phyloP scores from a whole-genome alignment of 2,797 vertebrate species.

The Cuculus canorus region DNA sequence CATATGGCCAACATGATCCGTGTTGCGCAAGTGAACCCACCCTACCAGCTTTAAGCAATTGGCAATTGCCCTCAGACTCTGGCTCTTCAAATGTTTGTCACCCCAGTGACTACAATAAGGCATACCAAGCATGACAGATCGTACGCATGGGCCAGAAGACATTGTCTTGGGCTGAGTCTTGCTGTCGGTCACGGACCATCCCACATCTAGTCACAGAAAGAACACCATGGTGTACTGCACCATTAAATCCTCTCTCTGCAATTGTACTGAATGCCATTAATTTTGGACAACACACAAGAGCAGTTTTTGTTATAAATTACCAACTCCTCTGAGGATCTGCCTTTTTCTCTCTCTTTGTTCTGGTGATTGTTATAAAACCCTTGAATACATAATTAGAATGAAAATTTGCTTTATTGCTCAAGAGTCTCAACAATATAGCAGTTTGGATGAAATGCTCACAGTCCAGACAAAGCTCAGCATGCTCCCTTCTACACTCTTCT shows the following conservation, averaged over 20 bases:
- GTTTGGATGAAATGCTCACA: constrained; percentile 14
- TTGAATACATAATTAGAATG: constrained; percentile 54
- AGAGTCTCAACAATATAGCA: constrained; percentile 56
- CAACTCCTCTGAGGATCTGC: constrained; percentile 38
- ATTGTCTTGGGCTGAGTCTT: background rate
- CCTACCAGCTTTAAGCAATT: background rate
- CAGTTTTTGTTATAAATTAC: constrained; percentile 60
- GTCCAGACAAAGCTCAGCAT: background rate
- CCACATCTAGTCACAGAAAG: background rate
- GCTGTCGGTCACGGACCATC: background rate
- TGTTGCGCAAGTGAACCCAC: background rate
- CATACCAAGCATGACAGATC: background rate
- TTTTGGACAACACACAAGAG: constrained; percentile 37
- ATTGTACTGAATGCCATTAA: background rate
- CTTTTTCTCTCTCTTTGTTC: constrained; percentile 46
- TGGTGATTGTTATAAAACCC: constrained; percentile 63
- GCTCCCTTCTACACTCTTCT: background rate
- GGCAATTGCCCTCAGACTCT: background rate
- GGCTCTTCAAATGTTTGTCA: background rate
- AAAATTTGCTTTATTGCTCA: constrained; percentile 57
- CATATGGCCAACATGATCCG: background rate
- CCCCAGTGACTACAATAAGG: background rate
- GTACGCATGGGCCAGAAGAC: background rate
- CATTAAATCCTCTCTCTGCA: background rate
- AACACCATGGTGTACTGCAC: background rate